A percentile compares a stretch with the other conserved stretches of the same genome.
Conservation (phyloP, 2,888 invertebrate genomes). For the Dynastes maya region DNA sequence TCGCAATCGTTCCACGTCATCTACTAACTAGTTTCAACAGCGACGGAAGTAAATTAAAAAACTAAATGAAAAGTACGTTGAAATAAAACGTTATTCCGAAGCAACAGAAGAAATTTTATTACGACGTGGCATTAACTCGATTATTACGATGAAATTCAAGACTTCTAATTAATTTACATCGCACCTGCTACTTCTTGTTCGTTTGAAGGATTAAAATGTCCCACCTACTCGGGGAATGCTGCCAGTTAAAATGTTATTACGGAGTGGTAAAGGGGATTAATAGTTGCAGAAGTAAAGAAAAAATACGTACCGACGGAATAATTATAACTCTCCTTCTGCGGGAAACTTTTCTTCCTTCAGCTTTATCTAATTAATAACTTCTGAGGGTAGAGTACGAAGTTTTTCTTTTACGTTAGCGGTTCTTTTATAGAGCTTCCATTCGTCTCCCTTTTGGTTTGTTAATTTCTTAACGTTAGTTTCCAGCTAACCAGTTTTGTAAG, state of each 20-base stretch:
- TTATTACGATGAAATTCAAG: constrained; percentile 27
- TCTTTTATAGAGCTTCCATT: not conserved
- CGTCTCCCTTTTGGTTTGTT: too few species aligned
- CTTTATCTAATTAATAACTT: constrained; percentile 31
- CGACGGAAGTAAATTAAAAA: constrained; percentile 15
- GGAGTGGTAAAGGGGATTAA: constrained; percentile 22
- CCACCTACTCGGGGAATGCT: constrained; percentile 7
- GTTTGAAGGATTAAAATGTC: constrained; percentile 30
- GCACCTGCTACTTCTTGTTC: constrained; percentile 27
- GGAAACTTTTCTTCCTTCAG: constrained; percentile 4
- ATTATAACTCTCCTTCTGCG: constrained; percentile 26
- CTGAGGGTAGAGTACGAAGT: not conserved
- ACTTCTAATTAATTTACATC: constrained; percentile 32
- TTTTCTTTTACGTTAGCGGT: not conserved
- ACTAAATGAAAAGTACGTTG: not conserved
- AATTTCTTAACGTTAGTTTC: too few species aligned
- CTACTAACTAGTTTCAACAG: not conserved
- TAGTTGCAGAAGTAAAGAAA: constrained; percentile 7
- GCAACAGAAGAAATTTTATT: not conserved
- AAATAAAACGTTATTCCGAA: not conserved
- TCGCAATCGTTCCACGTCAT: not conserved
- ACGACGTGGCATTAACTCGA: constrained; percentile 24
- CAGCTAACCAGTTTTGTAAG: too few species aligned
- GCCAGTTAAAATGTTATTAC: constrained; percentile 18
- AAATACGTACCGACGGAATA: constrained; percentile 22